Conservation (phyloP, 2,888 invertebrate species). For the Hetaerina titia region DNA sequence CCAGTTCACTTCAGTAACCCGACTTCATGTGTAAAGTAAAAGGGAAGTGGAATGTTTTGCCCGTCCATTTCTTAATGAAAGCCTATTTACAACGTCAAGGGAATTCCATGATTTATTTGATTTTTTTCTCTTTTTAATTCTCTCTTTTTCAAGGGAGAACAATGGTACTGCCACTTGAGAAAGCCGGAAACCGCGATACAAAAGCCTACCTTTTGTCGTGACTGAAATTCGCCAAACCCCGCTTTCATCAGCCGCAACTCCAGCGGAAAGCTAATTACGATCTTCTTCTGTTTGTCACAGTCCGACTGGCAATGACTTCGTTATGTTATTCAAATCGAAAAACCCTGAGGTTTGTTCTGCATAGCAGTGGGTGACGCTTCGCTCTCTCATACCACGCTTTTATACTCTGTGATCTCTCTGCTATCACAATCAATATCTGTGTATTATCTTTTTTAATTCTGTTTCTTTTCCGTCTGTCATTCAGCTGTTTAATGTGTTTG, state of each 20-base stretch:
- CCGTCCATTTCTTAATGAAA: neutral
- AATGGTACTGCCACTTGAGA: neutral
- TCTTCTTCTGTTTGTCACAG: conserved; percentile 49
- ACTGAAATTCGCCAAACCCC: neutral
- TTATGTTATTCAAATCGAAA: conserved; percentile 30
- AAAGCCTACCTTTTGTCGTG: conserved; percentile 5
- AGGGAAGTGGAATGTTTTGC: neutral
- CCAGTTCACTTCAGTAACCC: neutral
- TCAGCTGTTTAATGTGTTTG: too few relatives aligned
- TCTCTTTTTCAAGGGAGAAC: conserved; percentile 10
- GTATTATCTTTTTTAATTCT: neutral
- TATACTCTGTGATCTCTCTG: neutral
- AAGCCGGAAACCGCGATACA: conserved; percentile 15
- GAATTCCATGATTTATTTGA: neutral
- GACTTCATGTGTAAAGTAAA: neutral
- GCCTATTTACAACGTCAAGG: neutral
- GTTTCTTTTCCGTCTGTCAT: neutral
- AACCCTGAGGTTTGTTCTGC: neutral
- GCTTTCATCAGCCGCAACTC: conserved; percentile 52
- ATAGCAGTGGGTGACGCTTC: neutral
- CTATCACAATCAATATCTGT: neutral
- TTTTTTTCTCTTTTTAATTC: neutral
- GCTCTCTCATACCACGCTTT: neutral
- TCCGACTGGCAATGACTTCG: conserved; percentile 64
- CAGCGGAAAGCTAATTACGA: conserved; percentile 66